A percentile compares a stretch with the other conserved stretches of the same genome.
Conservation (phyloP, 2,797 vertebrate genomes). For the Paratrypauchen microcephalus region DNA sequence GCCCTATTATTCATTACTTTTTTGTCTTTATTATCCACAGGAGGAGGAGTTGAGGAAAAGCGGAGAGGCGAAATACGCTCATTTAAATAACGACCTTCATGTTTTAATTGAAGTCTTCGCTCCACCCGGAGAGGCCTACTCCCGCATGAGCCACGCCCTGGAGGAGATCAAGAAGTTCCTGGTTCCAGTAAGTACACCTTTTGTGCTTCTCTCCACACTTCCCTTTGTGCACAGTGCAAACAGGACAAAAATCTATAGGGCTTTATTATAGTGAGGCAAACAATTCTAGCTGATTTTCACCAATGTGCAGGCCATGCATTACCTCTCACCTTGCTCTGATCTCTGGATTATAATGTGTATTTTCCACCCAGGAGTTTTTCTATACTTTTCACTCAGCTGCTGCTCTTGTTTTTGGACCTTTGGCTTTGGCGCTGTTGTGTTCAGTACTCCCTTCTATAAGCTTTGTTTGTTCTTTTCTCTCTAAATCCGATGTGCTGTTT, state of each 20-base stretch:
- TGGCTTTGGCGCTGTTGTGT: background rate
- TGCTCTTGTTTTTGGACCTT: constrained; percentile 9
- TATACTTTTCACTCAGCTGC: background rate
- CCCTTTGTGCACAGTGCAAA: constrained; percentile 6
- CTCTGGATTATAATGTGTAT: constrained; percentile 6
- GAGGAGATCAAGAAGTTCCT: constrained; percentile 99
- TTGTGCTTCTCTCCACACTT: constrained; percentile 21
- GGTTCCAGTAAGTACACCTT: constrained; percentile 92
- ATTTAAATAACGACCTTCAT: constrained; percentile 97
- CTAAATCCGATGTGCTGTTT: background rate
- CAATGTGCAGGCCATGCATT: constrained; percentile 11
- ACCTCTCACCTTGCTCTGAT: constrained; percentile 3
- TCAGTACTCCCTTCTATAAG: background rate
- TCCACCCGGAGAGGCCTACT: constrained; percentile 97
- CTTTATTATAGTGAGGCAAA: constrained; percentile 40
- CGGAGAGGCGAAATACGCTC: constrained; percentile 94
- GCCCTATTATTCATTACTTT: no score
- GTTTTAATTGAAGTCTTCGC: constrained; percentile 99
- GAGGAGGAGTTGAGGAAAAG: constrained; percentile 98
- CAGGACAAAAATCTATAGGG: constrained; percentile 8
- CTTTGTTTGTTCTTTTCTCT: constrained; percentile 1
- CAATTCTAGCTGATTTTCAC: constrained; percentile 2
- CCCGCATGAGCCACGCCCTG: constrained; percentile 98
- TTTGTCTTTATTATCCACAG: constrained; percentile 70
- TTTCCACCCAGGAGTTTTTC: background rate